Conservation (phyloP, 2,888 invertebrate species). For the Campoplex nolae region DNA sequence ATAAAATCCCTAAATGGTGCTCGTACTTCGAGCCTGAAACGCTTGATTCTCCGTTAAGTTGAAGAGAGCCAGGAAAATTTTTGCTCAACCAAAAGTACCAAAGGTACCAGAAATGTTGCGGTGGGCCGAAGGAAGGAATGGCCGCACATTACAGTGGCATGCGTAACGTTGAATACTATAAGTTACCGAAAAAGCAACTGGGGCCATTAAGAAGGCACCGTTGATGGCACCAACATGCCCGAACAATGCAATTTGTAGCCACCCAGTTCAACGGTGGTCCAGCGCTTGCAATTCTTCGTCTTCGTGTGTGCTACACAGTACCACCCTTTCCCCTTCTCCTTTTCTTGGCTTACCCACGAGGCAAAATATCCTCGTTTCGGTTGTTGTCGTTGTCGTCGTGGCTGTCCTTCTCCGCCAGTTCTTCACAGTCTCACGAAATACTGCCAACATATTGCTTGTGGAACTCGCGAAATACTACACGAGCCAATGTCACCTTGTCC, state of each 20-base stretch:
- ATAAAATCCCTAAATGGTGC: neutral
- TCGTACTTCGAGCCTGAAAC: neutral
- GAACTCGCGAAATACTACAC: constrained; percentile 76
- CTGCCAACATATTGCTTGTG: constrained; percentile 71
- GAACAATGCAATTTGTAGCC: constrained; percentile 82
- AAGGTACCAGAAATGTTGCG: neutral
- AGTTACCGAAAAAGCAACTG: constrained; percentile 57
- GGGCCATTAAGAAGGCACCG: constrained; percentile 75
- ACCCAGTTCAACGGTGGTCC: constrained; percentile 72
- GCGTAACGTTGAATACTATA: constrained; percentile 54
- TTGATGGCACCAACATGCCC: constrained; percentile 72
- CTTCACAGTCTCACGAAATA: constrained; percentile 73
- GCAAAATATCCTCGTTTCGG: constrained; percentile 59
- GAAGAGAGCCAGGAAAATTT: neutral
- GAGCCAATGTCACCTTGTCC: constrained; percentile 69
- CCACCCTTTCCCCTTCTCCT: constrained; percentile 1
- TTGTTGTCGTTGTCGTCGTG: constrained; percentile 47
- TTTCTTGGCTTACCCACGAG: constrained; percentile 6
- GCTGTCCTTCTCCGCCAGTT: constrained; percentile 44
- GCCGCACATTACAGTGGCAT: constrained; percentile 18
- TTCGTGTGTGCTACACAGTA: constrained; percentile 62
- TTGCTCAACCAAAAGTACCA: neutral
- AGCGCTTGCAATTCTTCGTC: constrained; percentile 66
- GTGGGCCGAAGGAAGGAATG: neutral
- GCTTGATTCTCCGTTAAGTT: neutral